Percentiles rank a stretch among this genome's conserved stretches.
Conservation (phyloP, 2,113 vertebrate genomes). For the Pithys albifrons region DNA sequence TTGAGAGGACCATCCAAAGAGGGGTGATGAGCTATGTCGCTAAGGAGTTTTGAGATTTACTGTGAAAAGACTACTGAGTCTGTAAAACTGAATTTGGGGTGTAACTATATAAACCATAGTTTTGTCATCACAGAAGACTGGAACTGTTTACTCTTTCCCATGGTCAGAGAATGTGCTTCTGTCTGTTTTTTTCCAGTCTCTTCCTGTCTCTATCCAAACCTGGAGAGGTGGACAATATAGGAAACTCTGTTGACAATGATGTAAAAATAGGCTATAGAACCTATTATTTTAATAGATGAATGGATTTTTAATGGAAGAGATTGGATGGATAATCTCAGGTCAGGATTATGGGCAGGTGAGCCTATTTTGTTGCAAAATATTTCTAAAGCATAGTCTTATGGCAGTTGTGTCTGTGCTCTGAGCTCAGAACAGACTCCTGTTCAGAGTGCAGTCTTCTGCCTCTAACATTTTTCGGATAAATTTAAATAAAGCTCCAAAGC, state of each 20-base stretch:
- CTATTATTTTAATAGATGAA: not conserved
- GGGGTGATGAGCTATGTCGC: not conserved
- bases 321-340: not conserved
- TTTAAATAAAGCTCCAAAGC: not conserved
- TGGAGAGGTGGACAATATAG: not conserved
- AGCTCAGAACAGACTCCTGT: not conserved
- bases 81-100: not conserved
- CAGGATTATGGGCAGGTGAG: not conserved
- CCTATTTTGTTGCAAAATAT: not conserved
- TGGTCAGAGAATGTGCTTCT: not conserved
- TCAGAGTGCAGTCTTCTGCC: not conserved
- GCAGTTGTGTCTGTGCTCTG: not conserved
- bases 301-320: not conserved
- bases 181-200: not conserved
- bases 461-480: not conserved
- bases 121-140: not conserved
- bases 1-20: not conserved
- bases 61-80: not conserved
- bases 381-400: not conserved
- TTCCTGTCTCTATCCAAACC: not conserved
- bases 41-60: not conserved
- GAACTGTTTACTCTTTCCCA: not conserved
- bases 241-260: not conserved
- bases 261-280: not conserved
- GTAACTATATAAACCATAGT: not conserved